Evolutionary conservation across 2,113 vertebrate genomes (phyloP), one percentile per base, ranked within the genome.

Genomic region (Jaculus jaculus): DNA sequence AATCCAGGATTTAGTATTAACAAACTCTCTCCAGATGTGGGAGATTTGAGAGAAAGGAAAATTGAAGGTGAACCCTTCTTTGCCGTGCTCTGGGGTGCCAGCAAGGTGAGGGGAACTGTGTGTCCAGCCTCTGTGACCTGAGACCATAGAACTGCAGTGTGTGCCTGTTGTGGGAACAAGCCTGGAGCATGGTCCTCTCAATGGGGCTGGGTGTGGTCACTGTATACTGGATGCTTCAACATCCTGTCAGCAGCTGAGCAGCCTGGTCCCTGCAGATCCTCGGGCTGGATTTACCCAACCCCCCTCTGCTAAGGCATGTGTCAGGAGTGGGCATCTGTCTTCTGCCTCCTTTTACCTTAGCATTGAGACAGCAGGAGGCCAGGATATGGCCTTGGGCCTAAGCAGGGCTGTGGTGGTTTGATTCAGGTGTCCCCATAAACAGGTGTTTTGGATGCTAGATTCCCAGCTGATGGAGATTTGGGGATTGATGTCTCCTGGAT

Each of bases 91-190:
- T 51, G 16, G 18, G 65, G 1, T 20, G 7, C 4, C 6, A 17
- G 68, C 24, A 60, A 5, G 7, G 3, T 5, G 1, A 74, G 0
- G 30, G 34, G 1, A 0, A 7, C n/a, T 26, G 0, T 17, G 5
- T 2, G 18, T 37, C 69, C 11, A 20, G 16, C 11, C 4, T 42
- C 58, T 10, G 1, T 1, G 28, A 10, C 32, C 15, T 5, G 17
- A 18, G 42, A 4, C 10, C 7, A 1, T 11, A 63, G 2, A 16
- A 12, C 32, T 42, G 1, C 0, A n/a, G 24, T 9, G 32, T 24
- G 3, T 24, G 3, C 10, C 60, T 5, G 30, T 9, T 37, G 16
- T 8, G 10, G 34, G 61, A 32, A 28, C 32, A 39, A 28, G 30
- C 23, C 23, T 77, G 10, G 5, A 39, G 16, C 11, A 5, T 16